Evolutionary conservation across 2,113 vertebrate species (phyloP), one percentile per base, ranked within the genome.

Genomic region (Gila orcuttii): DNA sequence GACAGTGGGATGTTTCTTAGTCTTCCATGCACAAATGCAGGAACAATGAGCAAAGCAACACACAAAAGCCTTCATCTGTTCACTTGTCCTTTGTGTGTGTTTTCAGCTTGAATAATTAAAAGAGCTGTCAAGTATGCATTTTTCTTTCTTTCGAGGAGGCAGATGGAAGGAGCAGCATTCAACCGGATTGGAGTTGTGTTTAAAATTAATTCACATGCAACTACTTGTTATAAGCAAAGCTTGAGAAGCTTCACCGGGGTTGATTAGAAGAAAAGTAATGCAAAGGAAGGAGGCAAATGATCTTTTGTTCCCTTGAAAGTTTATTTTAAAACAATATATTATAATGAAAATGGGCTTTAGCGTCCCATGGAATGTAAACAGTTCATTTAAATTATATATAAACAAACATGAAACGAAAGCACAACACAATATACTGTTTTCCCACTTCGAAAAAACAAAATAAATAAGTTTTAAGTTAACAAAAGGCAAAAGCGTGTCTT

Each of bases 401-500:
- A 92, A 83, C 89, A 85, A 83, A 85, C 78, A 89, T 74, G 89
- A 84, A 83, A 92, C 88, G 82, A 91, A 91, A 86, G 69, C 87
- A 90, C 89, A 91, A 92, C 87, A 93, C 86, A 90, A 93, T 91
- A 94, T 87, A 93, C 69, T 86, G 87, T 74, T 76, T 83, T 89
- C 93, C 90, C 57, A 85, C 89, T 91, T 91, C 81, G 21, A 93
- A 89, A 85, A 91, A 93, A 91, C 60, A 75, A 93, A 94, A 95
- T 95, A 95, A 95, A 96, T 95, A 94, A 62, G 87, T 91, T 88
- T 95, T 95, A 94, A 96, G 90, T 95, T 94, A 94, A 94, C 91
- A 93, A 93, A 90, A 90, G 90, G 89, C 90, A 89, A 89, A 86
- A 90, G 82, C 75, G 84, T 83, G 83, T 87, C 83, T 87, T 87